Evolutionary conservation across 2,113 vertebrate genomes (phyloP).

Genomic region (Percina caprodes): DNA sequence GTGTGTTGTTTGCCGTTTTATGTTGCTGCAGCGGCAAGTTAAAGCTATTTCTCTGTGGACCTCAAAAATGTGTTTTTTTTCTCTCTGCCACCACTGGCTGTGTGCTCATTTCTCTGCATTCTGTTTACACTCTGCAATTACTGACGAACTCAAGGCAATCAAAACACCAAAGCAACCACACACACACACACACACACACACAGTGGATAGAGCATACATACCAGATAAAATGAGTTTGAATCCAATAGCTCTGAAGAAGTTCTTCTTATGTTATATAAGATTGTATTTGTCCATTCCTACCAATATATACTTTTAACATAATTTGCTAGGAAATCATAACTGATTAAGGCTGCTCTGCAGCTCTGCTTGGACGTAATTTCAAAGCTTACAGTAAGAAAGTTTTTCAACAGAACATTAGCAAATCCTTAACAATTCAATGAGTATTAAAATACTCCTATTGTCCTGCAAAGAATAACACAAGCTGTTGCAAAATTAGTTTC

Average conservation of each 20-base stretch:
- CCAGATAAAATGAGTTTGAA: not conserved
- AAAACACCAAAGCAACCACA: not conserved
- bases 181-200: no score
- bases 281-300: not conserved
- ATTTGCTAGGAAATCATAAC: no score
- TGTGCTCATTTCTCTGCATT: not conserved
- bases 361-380: no score
- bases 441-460: not conserved
- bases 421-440: no score
- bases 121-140: not conserved
- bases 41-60: not conserved
- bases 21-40: not conserved
- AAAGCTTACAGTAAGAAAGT: no score
- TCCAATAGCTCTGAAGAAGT: not conserved
- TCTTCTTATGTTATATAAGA: not conserved
- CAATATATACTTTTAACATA: not conserved
- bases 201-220: not conserved
- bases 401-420: no score
- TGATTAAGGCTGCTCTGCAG: no score
- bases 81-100: no score
- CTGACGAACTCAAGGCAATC: not conserved
- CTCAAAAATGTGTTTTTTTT: not conserved
- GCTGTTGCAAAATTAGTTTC: not conserved
- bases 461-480: not conserved
- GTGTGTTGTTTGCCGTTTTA: not conserved